phyloP scores from a whole-genome alignment of 1,140 invertebrate genomes.

The Thaumatotibia leucotreta region DNA sequence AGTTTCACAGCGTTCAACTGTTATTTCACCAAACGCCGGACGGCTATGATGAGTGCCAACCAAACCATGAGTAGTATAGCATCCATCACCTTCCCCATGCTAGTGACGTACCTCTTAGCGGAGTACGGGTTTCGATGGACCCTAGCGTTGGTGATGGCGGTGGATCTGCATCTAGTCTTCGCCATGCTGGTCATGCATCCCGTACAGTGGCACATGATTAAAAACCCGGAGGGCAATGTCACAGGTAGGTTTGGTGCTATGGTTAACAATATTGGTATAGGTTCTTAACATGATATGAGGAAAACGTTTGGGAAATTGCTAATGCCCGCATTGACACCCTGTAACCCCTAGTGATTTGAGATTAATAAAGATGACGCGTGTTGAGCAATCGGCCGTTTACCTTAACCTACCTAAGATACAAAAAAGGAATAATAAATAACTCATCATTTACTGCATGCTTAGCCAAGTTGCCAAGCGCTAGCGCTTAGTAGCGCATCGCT shows the following conservation, averaged over 20 bases:
- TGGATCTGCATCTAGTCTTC: conserved; percentile 62
- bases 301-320: too few relatives aligned
- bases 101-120: conserved; percentile 52
- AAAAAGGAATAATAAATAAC: too few relatives aligned
- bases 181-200: conserved; percentile 70
- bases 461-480: too few relatives aligned
- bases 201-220: conserved; percentile 62
- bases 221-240: conserved; percentile 18
- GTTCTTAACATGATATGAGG: too few relatives aligned
- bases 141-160: conserved; percentile 56
- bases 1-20: conserved; percentile 66
- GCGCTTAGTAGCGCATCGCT: too few relatives aligned
- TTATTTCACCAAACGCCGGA: conserved; percentile 62
- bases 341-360: too few relatives aligned
- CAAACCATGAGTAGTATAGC: conserved; percentile 66
- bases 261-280: too few relatives aligned
- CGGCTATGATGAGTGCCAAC: conserved; percentile 67
- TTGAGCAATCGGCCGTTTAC: too few relatives aligned
- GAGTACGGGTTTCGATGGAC: conserved; percentile 66
- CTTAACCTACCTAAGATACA: too few relatives aligned
- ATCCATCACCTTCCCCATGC: conserved; percentile 62
- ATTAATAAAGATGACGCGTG: too few relatives aligned
- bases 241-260: conserved; percentile 10
- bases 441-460: too few relatives aligned
- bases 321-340: too few relatives aligned